Percentiles rank a stretch among this genome's conserved stretches.
phyloP scores from a whole-genome alignment of 2,113 vertebrate species.

The Neogale vison region DNA sequence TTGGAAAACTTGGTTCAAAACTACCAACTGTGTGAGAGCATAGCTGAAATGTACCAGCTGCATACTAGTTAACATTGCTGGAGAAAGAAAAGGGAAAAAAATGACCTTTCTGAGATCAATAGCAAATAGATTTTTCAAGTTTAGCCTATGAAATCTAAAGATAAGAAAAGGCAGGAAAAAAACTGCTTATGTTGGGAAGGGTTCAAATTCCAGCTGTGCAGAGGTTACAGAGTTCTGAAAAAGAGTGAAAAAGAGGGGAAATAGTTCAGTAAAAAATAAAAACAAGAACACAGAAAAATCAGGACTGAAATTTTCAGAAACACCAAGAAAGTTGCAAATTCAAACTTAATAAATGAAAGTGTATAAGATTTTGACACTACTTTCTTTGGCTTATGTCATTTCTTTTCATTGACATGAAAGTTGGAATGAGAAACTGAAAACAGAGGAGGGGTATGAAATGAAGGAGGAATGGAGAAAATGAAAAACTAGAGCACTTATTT shows the following conservation, averaged over 20 bases:
- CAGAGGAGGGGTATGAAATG: not conserved
- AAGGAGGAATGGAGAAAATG: not conserved
- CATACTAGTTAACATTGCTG: not conserved
- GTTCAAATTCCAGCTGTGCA: slow-evolving; percentile 33
- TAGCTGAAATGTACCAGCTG: not conserved
- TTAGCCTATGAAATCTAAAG: slow-evolving; percentile 47
- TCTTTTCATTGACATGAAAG: not conserved
- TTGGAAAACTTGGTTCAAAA: slow-evolving; percentile 17
- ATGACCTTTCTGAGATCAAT: not conserved
- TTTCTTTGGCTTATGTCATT: not conserved
- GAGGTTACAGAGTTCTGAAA: slow-evolving; percentile 43
- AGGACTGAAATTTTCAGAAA: slow-evolving; percentile 31
- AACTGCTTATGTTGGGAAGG: slow-evolving; percentile 10
- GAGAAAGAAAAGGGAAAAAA: not conserved
- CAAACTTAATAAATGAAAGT: not conserved
- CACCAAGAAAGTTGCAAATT: not conserved
- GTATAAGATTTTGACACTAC: not conserved
- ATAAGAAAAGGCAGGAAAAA: slow-evolving; percentile 54
- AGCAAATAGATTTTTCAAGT: slow-evolving; percentile 35
- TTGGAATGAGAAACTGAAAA: not conserved
- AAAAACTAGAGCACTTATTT: not conserved
- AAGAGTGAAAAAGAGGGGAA: not conserved
- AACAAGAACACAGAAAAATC: slow-evolving; percentile 23
- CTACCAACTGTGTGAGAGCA: not conserved
- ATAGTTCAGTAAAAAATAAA: not conserved